Conservation (phyloP, 2,888 invertebrate genomes). For the Diaphora mendica region DNA sequence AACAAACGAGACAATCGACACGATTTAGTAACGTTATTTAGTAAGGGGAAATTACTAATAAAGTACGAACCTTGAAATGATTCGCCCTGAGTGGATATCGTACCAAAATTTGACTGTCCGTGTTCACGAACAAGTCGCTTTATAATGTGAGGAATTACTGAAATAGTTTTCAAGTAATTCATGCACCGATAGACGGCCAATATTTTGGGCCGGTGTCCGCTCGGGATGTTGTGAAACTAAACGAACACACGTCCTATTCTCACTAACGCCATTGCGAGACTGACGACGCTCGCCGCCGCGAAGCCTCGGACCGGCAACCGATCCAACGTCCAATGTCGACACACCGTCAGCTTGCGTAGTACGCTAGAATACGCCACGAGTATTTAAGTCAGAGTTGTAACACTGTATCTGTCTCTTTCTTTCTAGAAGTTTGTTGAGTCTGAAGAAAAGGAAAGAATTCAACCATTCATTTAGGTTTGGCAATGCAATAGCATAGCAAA, state of each 20-base stretch:
- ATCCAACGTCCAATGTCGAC: constrained; percentile 86
- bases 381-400: constrained; percentile 55
- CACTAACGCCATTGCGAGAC: constrained; percentile 86
- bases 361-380: constrained; percentile 81
- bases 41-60: constrained; percentile 84
- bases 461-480: constrained; percentile 85
- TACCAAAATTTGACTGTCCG: constrained; percentile 87
- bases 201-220: constrained; percentile 88
- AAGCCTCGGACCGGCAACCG: constrained; percentile 82
- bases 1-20: constrained; percentile 62
- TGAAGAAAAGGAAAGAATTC: constrained; percentile 64
- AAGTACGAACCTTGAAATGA: constrained; percentile 86
- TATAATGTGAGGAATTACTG: constrained; percentile 77
- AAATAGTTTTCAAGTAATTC: constrained; percentile 81
- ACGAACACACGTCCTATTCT: constrained; percentile 81
- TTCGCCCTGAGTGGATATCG: constrained; percentile 86
- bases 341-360: constrained; percentile 86
- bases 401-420: constrained; percentile 68
- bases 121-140: constrained; percentile 75
- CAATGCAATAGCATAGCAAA: constrained; percentile 76
- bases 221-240: constrained; percentile 82
- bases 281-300: constrained; percentile 71
- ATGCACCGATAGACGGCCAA: constrained; percentile 84
- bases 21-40: constrained; percentile 75
- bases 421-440: constrained; percentile 31